phyloP scores from a whole-genome alignment of 2,888 invertebrate species.

The Apotomis betuletana region DNA sequence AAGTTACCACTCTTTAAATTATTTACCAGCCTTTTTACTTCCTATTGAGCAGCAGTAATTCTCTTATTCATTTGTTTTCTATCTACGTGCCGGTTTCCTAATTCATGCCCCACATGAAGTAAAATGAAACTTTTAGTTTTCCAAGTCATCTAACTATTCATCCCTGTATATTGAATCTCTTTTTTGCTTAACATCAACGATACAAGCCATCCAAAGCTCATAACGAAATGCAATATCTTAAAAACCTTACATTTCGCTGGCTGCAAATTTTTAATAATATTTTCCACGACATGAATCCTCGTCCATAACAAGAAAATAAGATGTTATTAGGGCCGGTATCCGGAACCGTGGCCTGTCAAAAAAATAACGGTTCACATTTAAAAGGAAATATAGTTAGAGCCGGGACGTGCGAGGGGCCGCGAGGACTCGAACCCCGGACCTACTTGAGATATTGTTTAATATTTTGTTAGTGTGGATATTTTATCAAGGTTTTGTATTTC shows the following conservation, averaged over 20 bases:
- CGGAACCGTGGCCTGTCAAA: slow-evolving; percentile 69
- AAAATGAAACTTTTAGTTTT: background rate
- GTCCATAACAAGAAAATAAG: slow-evolving; percentile 57
- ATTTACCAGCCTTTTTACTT: too few relatives aligned
- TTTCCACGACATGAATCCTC: slow-evolving; percentile 40
- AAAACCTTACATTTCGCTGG: slow-evolving; percentile 23
- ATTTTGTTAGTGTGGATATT: slow-evolving; percentile 6
- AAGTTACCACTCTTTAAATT: too few relatives aligned
- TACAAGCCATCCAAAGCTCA: background rate
- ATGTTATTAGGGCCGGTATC: slow-evolving; percentile 58
- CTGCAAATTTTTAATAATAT: slow-evolving; percentile 39
- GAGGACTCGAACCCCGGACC: slow-evolving; percentile 42
- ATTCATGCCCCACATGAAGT: background rate
- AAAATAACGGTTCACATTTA: slow-evolving; percentile 77
- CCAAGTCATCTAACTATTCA: too few relatives aligned
- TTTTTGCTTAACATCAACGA: background rate
- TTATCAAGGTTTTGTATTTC: background rate
- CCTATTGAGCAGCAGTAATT: too few relatives aligned
- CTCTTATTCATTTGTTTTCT: too few relatives aligned
- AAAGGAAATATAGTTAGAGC: slow-evolving; percentile 74
- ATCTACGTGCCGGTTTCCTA: too few relatives aligned
- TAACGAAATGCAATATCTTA: slow-evolving; percentile 16
- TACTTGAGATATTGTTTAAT: slow-evolving; percentile 19
- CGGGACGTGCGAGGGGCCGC: slow-evolving; percentile 63
- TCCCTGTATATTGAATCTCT: background rate